Conservation (phyloP, 2,797 vertebrate genomes). For the Bucorvus abyssinicus region DNA sequence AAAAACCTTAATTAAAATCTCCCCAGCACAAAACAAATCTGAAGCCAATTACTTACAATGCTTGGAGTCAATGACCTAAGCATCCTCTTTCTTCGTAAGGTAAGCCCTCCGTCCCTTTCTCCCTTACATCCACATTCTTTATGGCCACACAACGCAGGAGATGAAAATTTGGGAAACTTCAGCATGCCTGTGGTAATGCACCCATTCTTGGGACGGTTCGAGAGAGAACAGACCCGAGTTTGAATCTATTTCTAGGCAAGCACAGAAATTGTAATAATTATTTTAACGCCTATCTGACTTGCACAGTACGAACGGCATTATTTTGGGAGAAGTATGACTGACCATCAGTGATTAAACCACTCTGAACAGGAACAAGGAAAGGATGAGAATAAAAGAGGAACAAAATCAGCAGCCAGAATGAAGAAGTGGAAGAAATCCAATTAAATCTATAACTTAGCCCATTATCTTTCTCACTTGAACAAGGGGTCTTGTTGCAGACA, state of each 20-base stretch:
- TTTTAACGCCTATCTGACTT: neutral
- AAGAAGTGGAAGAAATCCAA: constrained; percentile 30
- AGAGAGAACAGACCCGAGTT: neutral
- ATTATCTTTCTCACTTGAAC: constrained; percentile 37
- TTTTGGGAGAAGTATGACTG: neutral
- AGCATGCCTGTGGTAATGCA: neutral
- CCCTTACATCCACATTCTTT: neutral
- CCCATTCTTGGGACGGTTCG: neutral
- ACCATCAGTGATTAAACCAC: constrained; percentile 12
- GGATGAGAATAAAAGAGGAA: constrained; percentile 3
- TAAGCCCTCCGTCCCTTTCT: neutral
- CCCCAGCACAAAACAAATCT: constrained; percentile 54
- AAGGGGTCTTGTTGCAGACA: neutral
- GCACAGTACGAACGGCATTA: neutral
- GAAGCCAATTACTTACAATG: constrained; percentile 21
- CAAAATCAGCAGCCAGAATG: constrained; percentile 18
- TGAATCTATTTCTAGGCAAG: neutral
- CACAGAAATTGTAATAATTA: neutral
- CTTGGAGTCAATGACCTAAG: constrained; percentile 22
- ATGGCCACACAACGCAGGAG: neutral
- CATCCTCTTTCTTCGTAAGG: neutral
- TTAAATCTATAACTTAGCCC: constrained; percentile 39
- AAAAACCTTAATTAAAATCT: constrained; percentile 55
- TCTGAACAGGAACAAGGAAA: neutral
- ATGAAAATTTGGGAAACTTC: neutral